Base-by-base conservation (phyloP, 1,140 invertebrate species). In the Odontomachus brunneus region DNA sequence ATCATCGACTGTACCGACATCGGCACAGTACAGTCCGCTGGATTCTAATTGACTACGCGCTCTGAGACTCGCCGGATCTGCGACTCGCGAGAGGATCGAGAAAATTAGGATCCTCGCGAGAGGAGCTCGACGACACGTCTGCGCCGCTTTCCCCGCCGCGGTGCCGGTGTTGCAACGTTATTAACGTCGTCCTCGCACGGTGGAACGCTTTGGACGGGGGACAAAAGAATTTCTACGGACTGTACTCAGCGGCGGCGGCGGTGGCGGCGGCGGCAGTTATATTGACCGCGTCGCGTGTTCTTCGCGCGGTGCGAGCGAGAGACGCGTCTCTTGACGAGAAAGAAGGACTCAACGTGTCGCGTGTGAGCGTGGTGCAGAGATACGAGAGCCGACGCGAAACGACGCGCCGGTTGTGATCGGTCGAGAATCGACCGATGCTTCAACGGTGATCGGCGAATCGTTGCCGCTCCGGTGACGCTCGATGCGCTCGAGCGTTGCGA, bases 201-300 rank as follows among this genome's bases (percentile, higher is more conserved):
- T 15, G 26, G 57, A 26, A 57, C 80, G 53, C 33, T 1, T 59
- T 22, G 26, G 51, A n/a, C 53, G 22, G 26, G n/a, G 69, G 85
- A 89, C 88, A 89, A 88, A 85, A 66, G 62, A 82, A 86, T 80
- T 17, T 89, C 75, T 48, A 84, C 78, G 62, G 86, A 90, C 89
- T 90, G 87, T 90, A 86, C 78, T 15, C 33, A 11, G 24, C 15
- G 48, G 48, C 66, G 24, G 44, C 44, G 44, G 48, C 66, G 24
- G 44, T 19, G 44, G 22, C 44, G 44, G 44, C 15, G 84, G 65
- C 84, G 71, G 89, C 75, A 89, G 84, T 91, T 91, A 82, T 91
- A 91, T 91, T 91, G 90, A 91, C 91, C 75, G 76, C 72, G 76
- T 63, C 44, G 71, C 84, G 86, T 88, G 82, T 84, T 80, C 51